A percentile compares a stretch with the other conserved stretches of the same genome.
Conservation (phyloP, 64 coral and sea anemone genomes). For the Platygyra sinensis region DNA sequence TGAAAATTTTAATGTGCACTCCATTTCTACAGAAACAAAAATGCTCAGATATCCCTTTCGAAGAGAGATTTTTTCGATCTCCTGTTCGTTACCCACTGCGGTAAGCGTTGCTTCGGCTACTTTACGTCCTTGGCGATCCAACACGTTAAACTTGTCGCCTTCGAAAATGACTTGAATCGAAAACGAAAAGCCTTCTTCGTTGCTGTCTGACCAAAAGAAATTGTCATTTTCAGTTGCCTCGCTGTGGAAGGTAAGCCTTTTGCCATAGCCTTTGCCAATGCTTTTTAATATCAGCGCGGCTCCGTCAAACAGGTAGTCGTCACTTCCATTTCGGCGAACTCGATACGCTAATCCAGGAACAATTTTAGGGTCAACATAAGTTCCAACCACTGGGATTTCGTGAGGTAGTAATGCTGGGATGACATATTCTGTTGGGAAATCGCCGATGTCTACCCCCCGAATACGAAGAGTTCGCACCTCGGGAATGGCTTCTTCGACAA, state of each 20-base stretch:
- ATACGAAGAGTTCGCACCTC: slow-evolving; percentile 56
- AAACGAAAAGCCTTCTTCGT: slow-evolving; percentile 75
- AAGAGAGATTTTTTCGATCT: slow-evolving; percentile 1
- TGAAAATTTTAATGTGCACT: slow-evolving; percentile 11
- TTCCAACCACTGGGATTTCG: slow-evolving; percentile 83
- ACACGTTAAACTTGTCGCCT: slow-evolving; percentile 60
- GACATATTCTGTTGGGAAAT: slow-evolving; percentile 85
- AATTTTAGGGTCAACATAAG: slow-evolving; percentile 57
- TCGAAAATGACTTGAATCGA: slow-evolving; percentile 58
- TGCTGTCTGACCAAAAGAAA: slow-evolving; percentile 96
- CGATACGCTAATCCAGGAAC: slow-evolving; percentile 73
- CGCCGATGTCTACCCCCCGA: slow-evolving; percentile 67
- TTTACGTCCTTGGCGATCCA: slow-evolving; percentile 32
- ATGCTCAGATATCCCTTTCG: not conserved
- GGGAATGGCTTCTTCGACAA: slow-evolving; percentile 39
- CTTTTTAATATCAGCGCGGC: slow-evolving; percentile 53
- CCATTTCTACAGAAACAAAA: slow-evolving; percentile 28
- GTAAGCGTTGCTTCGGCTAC: slow-evolving; percentile 16
- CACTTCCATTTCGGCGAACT: slow-evolving; percentile 62
- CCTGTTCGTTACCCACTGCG: not conserved
- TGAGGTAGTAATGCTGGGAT: slow-evolving; percentile 63
- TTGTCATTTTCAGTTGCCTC: slow-evolving; percentile 75
- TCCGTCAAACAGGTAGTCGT: slow-evolving; percentile 74
- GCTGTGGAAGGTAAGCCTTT: slow-evolving; percentile 85
- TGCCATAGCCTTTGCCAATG: slow-evolving; percentile 77